These are phyloP conservation scores for Ageneiosus marmoratus DNA, from an alignment of 2,113 vertebrate species.

Conservation along the genomic window DNA sequence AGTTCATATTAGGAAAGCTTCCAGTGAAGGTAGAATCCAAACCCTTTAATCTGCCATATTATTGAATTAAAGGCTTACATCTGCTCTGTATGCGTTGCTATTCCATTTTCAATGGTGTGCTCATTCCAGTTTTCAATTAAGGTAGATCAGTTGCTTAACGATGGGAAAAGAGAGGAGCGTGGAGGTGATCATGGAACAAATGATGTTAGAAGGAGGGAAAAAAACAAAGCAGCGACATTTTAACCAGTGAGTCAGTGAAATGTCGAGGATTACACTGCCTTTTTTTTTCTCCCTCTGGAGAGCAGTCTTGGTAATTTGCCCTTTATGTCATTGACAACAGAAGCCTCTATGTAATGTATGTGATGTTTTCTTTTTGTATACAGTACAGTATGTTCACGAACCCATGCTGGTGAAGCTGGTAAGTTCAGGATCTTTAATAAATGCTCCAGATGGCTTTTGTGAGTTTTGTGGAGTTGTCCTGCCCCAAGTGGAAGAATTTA, in stretches of 20 bases:
- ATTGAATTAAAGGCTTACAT: constrained; percentile 75
- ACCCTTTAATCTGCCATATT: constrained; percentile 71
- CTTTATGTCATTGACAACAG: not conserved
- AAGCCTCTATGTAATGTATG: not conserved
- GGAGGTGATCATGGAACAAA: constrained; percentile 43
- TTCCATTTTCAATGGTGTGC: constrained; percentile 62
- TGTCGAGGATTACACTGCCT: constrained; percentile 46
- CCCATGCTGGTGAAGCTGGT: not conserved
- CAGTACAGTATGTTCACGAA: not conserved
- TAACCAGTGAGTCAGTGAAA: constrained; percentile 20
- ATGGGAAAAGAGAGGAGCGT: constrained; percentile 30
- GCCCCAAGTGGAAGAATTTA: too few species aligned
- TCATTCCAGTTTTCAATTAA: constrained; percentile 65
- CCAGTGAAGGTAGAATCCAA: constrained; percentile 68
- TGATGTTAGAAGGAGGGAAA: constrained; percentile 1
- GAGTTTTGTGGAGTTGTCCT: too few species aligned
- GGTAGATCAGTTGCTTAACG: constrained; percentile 52
- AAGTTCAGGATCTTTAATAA: not conserved
- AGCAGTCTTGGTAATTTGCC: constrained; percentile 1
- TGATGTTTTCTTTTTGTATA: not conserved
- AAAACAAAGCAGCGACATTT: not conserved
- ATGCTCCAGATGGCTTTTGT: not conserved
- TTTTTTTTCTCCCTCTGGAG: not conserved
- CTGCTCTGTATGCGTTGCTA: constrained; percentile 63
- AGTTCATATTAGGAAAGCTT: constrained; percentile 59